Percentiles rank a stretch among this genome's conserved stretches.
These are phyloP conservation scores for Noctua fimbriata DNA, from an alignment of 2,888 invertebrate species.

Conservation along the genomic window DNA sequence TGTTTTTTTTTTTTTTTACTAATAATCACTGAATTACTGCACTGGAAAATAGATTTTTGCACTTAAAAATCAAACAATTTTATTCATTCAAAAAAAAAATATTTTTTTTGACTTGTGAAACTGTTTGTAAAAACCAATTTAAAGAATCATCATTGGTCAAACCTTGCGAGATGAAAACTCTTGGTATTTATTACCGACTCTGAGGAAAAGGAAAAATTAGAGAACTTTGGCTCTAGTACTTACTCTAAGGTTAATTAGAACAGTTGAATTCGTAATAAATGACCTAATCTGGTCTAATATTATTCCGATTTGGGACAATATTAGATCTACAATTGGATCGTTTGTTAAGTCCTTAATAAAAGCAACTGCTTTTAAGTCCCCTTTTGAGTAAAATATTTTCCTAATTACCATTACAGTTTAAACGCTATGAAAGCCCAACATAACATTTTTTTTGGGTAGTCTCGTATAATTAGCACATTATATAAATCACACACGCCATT, in stretches of 20 bases:
- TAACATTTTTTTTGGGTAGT: not conserved
- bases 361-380: not conserved
- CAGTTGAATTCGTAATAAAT: not conserved
- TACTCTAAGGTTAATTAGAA: not conserved
- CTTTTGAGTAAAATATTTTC: not conserved
- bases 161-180: not conserved
- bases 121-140: not conserved
- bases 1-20: slow-evolving; percentile 20
- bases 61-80: not conserved
- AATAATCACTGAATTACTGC: slow-evolving; percentile 11
- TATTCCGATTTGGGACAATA: slow-evolving; percentile 20
- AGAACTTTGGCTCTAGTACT: not conserved
- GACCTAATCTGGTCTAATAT: not conserved
- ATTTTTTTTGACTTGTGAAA: not conserved
- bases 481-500: slow-evolving; percentile 28
- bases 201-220: not conserved
- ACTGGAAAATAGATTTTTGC: not conserved
- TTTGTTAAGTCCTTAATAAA: slow-evolving; percentile 8
- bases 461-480: slow-evolving; percentile 24
- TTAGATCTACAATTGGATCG: not conserved
- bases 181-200: not conserved
- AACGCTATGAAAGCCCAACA: not conserved
- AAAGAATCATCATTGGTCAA: not conserved
- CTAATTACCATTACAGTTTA: not conserved
- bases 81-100: not conserved